Conservation (phyloP, 2,888 invertebrate species). For the Leptinotarsa juncta region DNA sequence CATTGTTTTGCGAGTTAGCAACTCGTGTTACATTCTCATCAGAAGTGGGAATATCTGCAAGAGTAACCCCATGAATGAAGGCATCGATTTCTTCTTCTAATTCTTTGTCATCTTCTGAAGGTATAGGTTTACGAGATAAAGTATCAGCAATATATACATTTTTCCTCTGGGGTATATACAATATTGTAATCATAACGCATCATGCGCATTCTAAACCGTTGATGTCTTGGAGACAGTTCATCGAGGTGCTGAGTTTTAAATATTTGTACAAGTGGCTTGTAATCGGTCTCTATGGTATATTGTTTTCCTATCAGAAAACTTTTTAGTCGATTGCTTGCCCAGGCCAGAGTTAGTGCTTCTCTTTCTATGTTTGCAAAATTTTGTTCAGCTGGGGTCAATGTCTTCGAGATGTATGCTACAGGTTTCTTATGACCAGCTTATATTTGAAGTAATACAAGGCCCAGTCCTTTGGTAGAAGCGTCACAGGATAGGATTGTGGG, state of each 20-base stretch:
- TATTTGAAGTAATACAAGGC: neutral
- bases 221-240: neutral
- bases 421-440: neutral
- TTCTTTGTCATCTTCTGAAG: slow-evolving; percentile 4
- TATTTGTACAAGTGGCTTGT: slow-evolving; percentile 10
- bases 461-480: neutral
- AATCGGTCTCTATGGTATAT: slow-evolving; percentile 8
- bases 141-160: slow-evolving; percentile 2
- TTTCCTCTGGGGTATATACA: slow-evolving; percentile 1
- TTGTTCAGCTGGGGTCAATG: neutral
- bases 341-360: neutral
- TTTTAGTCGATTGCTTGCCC: neutral
- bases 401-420: neutral
- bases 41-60: neutral
- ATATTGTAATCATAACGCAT: slow-evolving; percentile 6
- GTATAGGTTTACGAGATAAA: neutral
- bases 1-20: slow-evolving; percentile 5
- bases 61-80: neutral
- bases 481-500: neutral
- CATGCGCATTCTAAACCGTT: neutral
- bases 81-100: neutral
- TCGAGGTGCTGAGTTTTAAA: neutral
- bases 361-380: slow-evolving; percentile 11
- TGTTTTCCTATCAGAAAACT: slow-evolving; percentile 1
- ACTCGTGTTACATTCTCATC: slow-evolving; percentile 1